phyloP scores from a whole-genome alignment of 2,888 invertebrate species.

The Laspeyria flexula region DNA sequence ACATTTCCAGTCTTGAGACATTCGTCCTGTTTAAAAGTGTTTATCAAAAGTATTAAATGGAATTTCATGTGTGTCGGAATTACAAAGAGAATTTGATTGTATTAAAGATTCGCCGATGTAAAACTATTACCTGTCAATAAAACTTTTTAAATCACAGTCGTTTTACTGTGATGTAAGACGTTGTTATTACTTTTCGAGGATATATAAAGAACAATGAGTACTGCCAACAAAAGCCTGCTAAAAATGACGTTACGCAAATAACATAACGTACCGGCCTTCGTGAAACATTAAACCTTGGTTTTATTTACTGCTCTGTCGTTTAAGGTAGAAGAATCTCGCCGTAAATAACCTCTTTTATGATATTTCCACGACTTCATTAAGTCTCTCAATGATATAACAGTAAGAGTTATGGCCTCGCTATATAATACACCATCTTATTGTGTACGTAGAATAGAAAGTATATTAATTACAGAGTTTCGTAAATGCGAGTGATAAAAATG shows the following conservation, averaged over 20 bases:
- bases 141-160: background rate
- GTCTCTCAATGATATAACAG: constrained; percentile 59
- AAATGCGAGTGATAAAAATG: constrained; percentile 29
- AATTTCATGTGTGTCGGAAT: constrained; percentile 33
- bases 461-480: constrained; percentile 36
- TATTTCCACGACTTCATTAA: constrained; percentile 70
- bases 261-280: constrained; percentile 48
- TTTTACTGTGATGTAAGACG: constrained; percentile 22
- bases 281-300: constrained; percentile 65
- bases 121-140: background rate
- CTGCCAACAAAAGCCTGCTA: constrained; percentile 50
- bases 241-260: constrained; percentile 55
- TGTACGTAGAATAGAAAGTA: constrained; percentile 41
- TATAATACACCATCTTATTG: constrained; percentile 45
- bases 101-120: background rate
- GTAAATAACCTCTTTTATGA: constrained; percentile 68
- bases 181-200: constrained; percentile 30
- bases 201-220: constrained; percentile 45
- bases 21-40: constrained; percentile 34
- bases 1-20: constrained; percentile 33
- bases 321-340: constrained; percentile 65
- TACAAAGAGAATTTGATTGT: constrained; percentile 9
- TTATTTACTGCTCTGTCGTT: constrained; percentile 60
- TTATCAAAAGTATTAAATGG: constrained; percentile 43
- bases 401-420: constrained; percentile 50